Evolutionary conservation across 2,797 vertebrate species (phyloP).

Genomic region (Sylvia borin): DNA sequence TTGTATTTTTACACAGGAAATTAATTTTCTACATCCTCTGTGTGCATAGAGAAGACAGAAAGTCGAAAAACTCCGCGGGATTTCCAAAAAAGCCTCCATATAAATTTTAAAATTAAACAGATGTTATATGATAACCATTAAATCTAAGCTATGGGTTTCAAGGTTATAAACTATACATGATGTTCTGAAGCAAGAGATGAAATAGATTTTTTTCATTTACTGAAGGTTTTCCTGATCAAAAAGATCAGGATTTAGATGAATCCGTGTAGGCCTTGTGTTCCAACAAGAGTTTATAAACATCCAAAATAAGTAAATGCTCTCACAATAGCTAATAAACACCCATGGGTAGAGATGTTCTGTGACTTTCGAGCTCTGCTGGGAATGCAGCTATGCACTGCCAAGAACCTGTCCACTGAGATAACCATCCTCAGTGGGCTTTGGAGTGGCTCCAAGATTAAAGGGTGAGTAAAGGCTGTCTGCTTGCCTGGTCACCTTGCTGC

Average conservation of each 20-base stretch:
- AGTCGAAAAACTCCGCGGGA: slow-evolving; percentile 76
- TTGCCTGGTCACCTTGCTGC: neutral
- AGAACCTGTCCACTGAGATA: neutral
- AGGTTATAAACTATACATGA: slow-evolving; percentile 74
- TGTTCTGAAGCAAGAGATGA: slow-evolving; percentile 73
- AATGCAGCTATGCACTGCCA: neutral
- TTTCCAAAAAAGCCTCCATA: slow-evolving; percentile 79
- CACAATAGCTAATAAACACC: slow-evolving; percentile 3
- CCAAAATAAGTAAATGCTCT: slow-evolving; percentile 45
- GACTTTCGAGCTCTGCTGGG: neutral
- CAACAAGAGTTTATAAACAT: slow-evolving; percentile 57
- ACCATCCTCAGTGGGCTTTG: neutral
- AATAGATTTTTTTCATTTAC: slow-evolving; percentile 72
- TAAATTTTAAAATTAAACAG: slow-evolving; percentile 87
- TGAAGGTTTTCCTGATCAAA: slow-evolving; percentile 72
- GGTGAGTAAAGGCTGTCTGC: neutral
- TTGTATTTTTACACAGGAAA: slow-evolving; percentile 84
- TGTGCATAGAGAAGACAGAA: slow-evolving; percentile 71
- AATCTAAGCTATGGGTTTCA: slow-evolving; percentile 76
- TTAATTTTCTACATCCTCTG: slow-evolving; percentile 81
- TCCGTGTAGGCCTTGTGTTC: slow-evolving; percentile 42
- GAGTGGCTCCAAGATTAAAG: neutral
- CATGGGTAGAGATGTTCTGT: neutral
- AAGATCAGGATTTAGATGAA: slow-evolving; percentile 69
- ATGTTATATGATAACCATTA: slow-evolving; percentile 83